A percentile compares a stretch with the other conserved stretches of the same genome.
Evolutionary conservation across 1,140 invertebrate genomes (phyloP).

Genomic region (Chironomus striatipennis): DNA sequence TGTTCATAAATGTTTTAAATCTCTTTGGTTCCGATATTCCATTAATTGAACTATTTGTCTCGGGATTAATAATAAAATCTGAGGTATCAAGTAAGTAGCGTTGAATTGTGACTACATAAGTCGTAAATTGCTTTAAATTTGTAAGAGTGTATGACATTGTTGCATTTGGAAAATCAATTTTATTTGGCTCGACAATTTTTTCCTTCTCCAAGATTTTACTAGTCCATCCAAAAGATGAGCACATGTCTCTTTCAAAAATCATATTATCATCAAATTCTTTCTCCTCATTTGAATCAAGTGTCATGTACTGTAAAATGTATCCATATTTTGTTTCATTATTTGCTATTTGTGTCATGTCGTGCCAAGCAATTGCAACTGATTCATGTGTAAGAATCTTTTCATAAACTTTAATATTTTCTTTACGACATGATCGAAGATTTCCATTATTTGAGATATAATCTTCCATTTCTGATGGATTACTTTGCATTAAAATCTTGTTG

Average conservation of each 20-base stretch:
- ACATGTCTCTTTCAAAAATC: not conserved
- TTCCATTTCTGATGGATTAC: not conserved
- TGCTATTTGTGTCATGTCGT: not conserved
- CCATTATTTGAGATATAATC: not conserved
- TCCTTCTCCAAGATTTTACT: not conserved
- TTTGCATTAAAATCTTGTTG: not conserved
- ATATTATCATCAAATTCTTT: not conserved
- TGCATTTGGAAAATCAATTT: not conserved
- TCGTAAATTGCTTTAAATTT: not conserved
- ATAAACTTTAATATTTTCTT: not conserved
- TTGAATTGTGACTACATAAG: not conserved
- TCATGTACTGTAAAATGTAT: not conserved
- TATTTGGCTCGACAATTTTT: not conserved
- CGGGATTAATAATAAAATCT: not conserved
- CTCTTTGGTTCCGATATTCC: not conserved
- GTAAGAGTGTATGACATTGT: not conserved
- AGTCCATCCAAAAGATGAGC: not conserved
- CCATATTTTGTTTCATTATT: not conserved
- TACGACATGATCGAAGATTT: not conserved
- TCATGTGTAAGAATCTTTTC: not conserved
- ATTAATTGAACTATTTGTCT: not conserved
- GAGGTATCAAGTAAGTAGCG: not conserved
- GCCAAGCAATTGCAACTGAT: not conserved
- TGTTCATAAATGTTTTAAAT: not conserved
- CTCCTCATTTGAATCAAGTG: not conserved